Evolutionary conservation across 1,140 invertebrate genomes (phyloP).

Genomic region (Scylla paramamosain): DNA sequence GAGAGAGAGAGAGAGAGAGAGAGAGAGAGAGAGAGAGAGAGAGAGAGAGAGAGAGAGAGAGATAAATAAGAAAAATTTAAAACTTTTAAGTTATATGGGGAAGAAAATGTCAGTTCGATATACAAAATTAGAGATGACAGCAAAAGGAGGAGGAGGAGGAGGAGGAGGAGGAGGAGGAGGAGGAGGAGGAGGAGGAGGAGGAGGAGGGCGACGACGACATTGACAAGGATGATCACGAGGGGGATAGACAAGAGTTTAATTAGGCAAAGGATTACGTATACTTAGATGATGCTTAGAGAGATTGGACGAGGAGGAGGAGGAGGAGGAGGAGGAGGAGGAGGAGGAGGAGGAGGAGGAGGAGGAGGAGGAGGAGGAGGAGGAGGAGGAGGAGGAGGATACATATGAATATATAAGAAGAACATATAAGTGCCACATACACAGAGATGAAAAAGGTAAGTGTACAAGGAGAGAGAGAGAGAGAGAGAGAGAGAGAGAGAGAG

Average conservation of each 20-base stretch:
- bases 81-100: neutral
- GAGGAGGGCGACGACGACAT: neutral
- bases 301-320: neutral
- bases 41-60: neutral
- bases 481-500: too few species aligned
- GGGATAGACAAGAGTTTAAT: too few species aligned
- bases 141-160: neutral
- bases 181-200: neutral
- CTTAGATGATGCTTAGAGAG: too few species aligned
- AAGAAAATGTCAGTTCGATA: neutral
- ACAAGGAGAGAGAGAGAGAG: too few species aligned
- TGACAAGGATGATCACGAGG: neutral
- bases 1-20: neutral
- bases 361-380: too few species aligned
- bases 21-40: neutral
- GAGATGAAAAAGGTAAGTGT: too few species aligned
- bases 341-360: too few species aligned
- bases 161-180: neutral
- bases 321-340: neutral
- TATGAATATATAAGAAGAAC: too few species aligned
- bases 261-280: too few species aligned
- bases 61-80: neutral
- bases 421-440: too few species aligned
- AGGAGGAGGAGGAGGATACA: too few species aligned
- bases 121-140: neutral